These are phyloP conservation scores for Lepidurus arcticus DNA, from an alignment of 1,140 invertebrate species.

Conservation along the genomic window DNA sequence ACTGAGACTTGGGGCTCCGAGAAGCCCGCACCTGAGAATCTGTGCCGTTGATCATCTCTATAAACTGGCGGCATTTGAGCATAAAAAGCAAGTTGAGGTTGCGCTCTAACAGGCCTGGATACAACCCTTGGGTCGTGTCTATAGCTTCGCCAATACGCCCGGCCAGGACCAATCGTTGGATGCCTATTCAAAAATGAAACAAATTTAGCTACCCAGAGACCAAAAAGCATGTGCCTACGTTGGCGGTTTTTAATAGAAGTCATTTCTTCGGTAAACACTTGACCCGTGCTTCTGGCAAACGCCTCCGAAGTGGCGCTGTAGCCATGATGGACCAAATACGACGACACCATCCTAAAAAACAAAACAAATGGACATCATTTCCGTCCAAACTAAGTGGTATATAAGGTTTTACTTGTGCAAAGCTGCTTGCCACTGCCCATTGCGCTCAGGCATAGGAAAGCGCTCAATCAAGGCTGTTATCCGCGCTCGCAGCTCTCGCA, in stretches of 20 bases:
- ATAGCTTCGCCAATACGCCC: slow-evolving; percentile 94
- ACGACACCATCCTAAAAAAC: slow-evolving; percentile 80
- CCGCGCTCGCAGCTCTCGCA: slow-evolving; percentile 76
- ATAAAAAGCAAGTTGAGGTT: slow-evolving; percentile 88
- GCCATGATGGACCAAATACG: slow-evolving; percentile 95
- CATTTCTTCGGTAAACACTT: slow-evolving; percentile 86
- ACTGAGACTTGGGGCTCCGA: slow-evolving; percentile 37
- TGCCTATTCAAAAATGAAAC: slow-evolving; percentile 58
- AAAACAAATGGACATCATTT: slow-evolving; percentile 31
- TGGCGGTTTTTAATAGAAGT: slow-evolving; percentile 94
- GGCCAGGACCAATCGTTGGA: slow-evolving; percentile 83
- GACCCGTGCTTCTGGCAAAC: slow-evolving; percentile 85
- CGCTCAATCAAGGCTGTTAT: slow-evolving; percentile 76
- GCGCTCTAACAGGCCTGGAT: slow-evolving; percentile 81
- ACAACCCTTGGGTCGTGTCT: slow-evolving; percentile 76
- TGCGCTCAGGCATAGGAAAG: slow-evolving; percentile 76
- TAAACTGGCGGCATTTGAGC: slow-evolving; percentile 94
- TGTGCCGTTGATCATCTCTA: slow-evolving; percentile 77
- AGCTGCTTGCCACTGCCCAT: slow-evolving; percentile 84
- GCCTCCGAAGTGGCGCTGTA: slow-evolving; percentile 94
- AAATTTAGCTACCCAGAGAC: slow-evolving; percentile 22
- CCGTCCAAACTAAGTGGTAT: not conserved
- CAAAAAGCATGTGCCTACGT: slow-evolving; percentile 58
- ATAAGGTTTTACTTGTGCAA: slow-evolving; percentile 66
- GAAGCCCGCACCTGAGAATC: slow-evolving; percentile 48